Conservation (phyloP, 2,797 vertebrate species). For the Salmo trutta region DNA sequence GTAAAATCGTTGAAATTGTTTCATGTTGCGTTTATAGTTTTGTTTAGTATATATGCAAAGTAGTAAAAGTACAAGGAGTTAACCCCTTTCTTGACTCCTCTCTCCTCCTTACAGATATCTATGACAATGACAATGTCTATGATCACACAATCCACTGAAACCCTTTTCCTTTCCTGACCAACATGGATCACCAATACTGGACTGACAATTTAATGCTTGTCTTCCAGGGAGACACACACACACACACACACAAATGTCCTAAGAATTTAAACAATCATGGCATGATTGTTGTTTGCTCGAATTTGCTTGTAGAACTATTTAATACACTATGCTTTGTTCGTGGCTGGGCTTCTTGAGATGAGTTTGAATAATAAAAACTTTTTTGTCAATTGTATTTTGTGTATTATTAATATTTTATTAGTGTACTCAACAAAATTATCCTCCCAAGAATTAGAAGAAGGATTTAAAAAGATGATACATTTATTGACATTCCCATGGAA, state of each 20-base stretch:
- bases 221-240: not conserved
- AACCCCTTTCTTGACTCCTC: not conserved
- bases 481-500: not conserved
- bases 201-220: conserved; percentile 1
- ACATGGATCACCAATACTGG: conserved; percentile 32
- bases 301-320: conserved; percentile 56
- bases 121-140: conserved; percentile 68
- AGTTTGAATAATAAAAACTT: conserved; percentile 51
- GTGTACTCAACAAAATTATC: not conserved
- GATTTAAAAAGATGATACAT: no score
- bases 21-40: no score
- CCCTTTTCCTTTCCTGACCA: conserved; percentile 25
- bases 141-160: conserved; percentile 18
- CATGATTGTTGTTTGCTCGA: conserved; percentile 31
- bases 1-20: no score
- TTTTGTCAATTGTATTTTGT: conserved; percentile 7
- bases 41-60: not conserved
- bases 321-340: conserved; percentile 63
- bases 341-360: conserved; percentile 39
- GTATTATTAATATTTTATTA: not conserved
- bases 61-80: not conserved
- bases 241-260: not conserved
- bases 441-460: not conserved
- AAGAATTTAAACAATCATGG: conserved; percentile 24
- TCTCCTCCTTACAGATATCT: conserved; percentile 64